Percentiles rank a stretch among this genome's conserved stretches.
These are phyloP conservation scores for Acropternis orthonyx DNA, from an alignment of 2,797 vertebrate species.

Conservation along the genomic window DNA sequence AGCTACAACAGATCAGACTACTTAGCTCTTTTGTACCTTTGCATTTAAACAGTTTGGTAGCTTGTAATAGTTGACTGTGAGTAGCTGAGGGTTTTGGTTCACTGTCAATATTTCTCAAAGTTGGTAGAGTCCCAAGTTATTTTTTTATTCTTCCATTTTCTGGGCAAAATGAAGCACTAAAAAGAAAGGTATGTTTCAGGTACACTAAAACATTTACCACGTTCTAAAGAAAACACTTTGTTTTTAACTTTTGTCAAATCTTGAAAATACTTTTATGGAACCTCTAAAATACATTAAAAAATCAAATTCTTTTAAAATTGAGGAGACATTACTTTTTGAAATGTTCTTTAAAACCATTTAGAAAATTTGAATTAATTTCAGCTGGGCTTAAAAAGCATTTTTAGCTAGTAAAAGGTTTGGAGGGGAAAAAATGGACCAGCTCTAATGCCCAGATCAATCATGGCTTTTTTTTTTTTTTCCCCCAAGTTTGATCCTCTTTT, in stretches of 20 bases:
- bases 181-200: background rate
- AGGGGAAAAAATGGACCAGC: background rate
- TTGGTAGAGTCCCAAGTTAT: background rate
- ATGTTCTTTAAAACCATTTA: background rate
- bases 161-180: background rate
- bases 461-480: rapidly evolving
- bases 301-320: background rate
- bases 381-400: background rate
- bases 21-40: background rate
- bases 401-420: background rate
- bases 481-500: background rate
- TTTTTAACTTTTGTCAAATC: background rate
- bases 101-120: background rate
- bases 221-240: background rate
- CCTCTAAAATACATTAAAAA: background rate
- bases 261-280: background rate
- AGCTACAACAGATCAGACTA: background rate
- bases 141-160: background rate
- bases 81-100: background rate
- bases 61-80: background rate
- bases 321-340: background rate
- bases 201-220: background rate
- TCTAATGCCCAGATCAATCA: background rate
- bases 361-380: background rate
- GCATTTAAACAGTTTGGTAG: background rate